These are phyloP conservation scores for Stegastes partitus DNA, from an alignment of 2,113 vertebrate species.

Conservation along the genomic window DNA sequence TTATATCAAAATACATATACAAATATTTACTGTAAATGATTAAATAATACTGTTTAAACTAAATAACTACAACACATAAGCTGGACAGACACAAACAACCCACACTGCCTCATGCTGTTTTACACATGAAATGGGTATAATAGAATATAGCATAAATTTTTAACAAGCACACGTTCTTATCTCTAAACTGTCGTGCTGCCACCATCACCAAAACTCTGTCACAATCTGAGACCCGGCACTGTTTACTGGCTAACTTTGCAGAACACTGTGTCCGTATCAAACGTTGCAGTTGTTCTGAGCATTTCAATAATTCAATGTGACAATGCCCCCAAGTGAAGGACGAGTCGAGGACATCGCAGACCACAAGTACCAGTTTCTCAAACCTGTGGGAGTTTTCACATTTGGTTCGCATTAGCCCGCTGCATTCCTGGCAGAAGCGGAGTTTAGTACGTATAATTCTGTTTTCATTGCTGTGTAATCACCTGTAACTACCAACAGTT, in stretches of 20 bases:
- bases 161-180: not conserved
- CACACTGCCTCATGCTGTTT: not conserved
- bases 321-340: constrained; percentile 63
- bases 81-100: not conserved
- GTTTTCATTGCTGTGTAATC: not conserved
- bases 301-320: constrained; percentile 66
- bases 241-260: not conserved
- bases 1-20: not conserved
- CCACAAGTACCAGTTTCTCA: constrained; percentile 33
- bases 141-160: not conserved
- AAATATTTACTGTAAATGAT: no score
- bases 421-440: constrained; percentile 3
- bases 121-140: not conserved
- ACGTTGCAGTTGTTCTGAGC: constrained; percentile 30
- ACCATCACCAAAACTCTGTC: not conserved
- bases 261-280: constrained; percentile 32
- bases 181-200: not conserved
- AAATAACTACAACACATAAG: not conserved
- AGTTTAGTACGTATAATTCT: no score
- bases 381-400: constrained; percentile 28
- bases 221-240: not conserved
- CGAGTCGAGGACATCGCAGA: constrained; percentile 42
- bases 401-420: constrained; percentile 10
- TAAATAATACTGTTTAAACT: not conserved
- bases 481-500: constrained; percentile 1